Base-by-base conservation (phyloP, 2,113 vertebrate genomes). In the Rattus rattus region DNA sequence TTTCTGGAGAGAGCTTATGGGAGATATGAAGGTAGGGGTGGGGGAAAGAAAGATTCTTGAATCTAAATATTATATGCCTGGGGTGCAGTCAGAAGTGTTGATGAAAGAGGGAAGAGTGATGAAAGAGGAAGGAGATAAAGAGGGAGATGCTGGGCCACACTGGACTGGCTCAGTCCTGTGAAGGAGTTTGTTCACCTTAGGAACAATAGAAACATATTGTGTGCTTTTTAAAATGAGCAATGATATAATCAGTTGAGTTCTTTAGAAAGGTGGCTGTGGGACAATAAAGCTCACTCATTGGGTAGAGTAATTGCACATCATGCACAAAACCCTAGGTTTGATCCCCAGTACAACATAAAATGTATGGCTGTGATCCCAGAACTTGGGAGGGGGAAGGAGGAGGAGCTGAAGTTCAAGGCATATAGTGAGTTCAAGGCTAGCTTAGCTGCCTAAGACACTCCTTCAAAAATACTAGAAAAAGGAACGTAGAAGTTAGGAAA, bases 21-120 rank as follows among this genome's bases (percentile, higher is more conserved):
- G 26, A 43, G 54, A 49, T 9, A 39, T 7, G 86, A 86, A 91
- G 59, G 49, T 52, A 20, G 52, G 79, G 12, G 36, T 83, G 6
- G 81, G 49, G 61, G 59, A 56, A 30, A 36, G 52, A 63, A 30
- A 28, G n/a, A 28, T 17, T 72, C 9, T 2, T 4, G 20, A 69
- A 61, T 13, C 10, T 67, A 47, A 16, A 13, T 47, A 87, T 4
- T 39, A 0, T 28, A 9, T 79, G 0, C 0, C 8, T 59, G 79
- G 63, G 83, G 56, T 22, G 1, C 28, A 26, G 7, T 3, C 13
- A 2, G 13, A 14, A 11, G 65, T 33, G 17, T 22, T n/a, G n/a
- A 54, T 14, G 43, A 17, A 19, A 28, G 7, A 24, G 17, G 17
- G 52, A 47, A 87, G 16, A 52, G 36, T 43, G 43, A 43, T 43